Evolutionary conservation across 2,888 invertebrate species (phyloP).

Genomic region (Idaea dimidiata): DNA sequence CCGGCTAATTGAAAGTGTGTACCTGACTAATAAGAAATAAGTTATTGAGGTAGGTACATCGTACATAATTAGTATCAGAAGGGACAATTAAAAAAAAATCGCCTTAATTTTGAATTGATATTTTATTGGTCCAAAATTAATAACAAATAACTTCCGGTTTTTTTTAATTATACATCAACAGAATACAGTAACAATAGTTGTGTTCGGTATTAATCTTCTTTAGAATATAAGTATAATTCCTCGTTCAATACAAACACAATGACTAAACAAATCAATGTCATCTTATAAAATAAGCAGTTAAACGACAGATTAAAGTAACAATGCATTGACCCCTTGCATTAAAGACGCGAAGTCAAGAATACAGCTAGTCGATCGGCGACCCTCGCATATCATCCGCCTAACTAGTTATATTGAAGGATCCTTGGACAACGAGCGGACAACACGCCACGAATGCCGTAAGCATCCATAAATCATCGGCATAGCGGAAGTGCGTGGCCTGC

Average conservation of each 20-base stretch:
- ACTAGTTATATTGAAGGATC: slow-evolving; percentile 62
- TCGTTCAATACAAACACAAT: slow-evolving; percentile 39
- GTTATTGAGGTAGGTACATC: too few relatives aligned
- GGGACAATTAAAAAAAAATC: too few relatives aligned
- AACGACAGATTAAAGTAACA: slow-evolving; percentile 49
- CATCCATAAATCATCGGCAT: slow-evolving; percentile 76
- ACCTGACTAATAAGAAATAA: neutral
- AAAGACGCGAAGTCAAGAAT: slow-evolving; percentile 66
- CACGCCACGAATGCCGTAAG: slow-evolving; percentile 71
- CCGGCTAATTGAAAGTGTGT: neutral
- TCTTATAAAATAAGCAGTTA: slow-evolving; percentile 33
- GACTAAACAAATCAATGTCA: slow-evolving; percentile 48
- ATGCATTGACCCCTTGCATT: slow-evolving; percentile 58
- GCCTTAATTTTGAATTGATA: too few relatives aligned
- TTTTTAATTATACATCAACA: neutral
- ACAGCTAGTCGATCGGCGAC: slow-evolving; percentile 46
- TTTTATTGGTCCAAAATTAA: too few relatives aligned
- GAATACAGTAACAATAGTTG: neutral
- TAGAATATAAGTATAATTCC: slow-evolving; percentile 29
- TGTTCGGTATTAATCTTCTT: slow-evolving; percentile 26
- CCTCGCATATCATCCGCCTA: slow-evolving; percentile 63
- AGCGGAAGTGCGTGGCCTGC: slow-evolving; percentile 72
- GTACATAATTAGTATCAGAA: too few relatives aligned
- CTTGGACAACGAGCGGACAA: slow-evolving; percentile 73
- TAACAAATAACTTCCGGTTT: neutral